phyloP scores from a whole-genome alignment of 2,797 vertebrate species.

The Arctocebus calabarensis region DNA sequence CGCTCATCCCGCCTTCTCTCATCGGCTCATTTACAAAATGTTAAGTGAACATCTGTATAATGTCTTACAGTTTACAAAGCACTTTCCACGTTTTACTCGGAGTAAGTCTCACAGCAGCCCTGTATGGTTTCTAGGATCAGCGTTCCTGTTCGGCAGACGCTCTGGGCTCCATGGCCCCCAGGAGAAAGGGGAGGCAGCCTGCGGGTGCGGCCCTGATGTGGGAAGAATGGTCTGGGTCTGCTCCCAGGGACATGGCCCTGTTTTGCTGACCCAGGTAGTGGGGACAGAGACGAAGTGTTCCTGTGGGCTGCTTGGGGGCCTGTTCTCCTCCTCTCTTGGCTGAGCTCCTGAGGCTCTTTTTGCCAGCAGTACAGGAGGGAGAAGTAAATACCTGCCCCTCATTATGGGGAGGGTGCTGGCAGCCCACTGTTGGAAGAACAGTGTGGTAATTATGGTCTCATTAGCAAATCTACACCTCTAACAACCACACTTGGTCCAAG shows the following conservation, averaged over 20 bases:
- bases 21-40: not conserved
- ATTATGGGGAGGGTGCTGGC: not conserved
- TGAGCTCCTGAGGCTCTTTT: not conserved
- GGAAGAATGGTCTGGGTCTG: not conserved
- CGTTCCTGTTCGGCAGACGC: not conserved
- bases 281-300: not conserved
- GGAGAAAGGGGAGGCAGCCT: not conserved
- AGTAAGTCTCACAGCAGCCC: not conserved
- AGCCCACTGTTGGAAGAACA: not conserved
- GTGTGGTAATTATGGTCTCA: not conserved
- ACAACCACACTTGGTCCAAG: not conserved
- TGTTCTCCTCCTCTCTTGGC: not conserved
- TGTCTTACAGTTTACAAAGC: conserved; percentile 62
- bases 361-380: not conserved
- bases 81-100: not conserved
- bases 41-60: conserved; percentile 49
- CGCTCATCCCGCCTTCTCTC: not conserved
- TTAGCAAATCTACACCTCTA: not conserved
- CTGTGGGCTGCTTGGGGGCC: not conserved
- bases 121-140: not conserved
- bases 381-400: not conserved
- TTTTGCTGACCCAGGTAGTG: not conserved
- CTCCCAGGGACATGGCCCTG: not conserved
- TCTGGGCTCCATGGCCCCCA: not conserved
- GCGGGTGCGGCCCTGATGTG: not conserved